Base-by-base conservation (phyloP, 2,888 invertebrate species). In the Yponomeuta malinellus region DNA sequence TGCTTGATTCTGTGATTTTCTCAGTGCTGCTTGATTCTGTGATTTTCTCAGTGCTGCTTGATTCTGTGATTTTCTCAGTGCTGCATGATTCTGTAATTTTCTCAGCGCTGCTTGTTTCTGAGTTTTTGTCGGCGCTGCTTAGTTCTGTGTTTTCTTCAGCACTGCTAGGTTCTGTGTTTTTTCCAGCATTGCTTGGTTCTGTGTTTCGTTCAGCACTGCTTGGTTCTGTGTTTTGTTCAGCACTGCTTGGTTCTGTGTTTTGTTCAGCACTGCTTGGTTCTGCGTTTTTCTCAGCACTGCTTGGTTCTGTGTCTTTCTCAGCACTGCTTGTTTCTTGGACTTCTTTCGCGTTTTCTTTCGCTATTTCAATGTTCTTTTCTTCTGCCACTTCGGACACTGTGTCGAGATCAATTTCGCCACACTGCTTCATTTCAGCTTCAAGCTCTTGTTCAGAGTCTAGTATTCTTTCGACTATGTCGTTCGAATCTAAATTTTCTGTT, bases 381-480 rank as follows among this genome's bases (percentile, higher is more conserved):
- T 77, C 78, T 63, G 76, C 72, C 64, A 73, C 75, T 72, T 72
- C 78, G 76, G 69, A 73, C 71, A 75, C 76, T 72, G 71, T 73
- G 73, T 71, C 73, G 15, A 59, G 52, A 29, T 70, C 72, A 59
- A 79, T 81, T 72, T 84, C 83, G 63, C 78, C 82, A 72, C 75
- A 79, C 66, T 85, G 76, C 75, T 89, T 87, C 78, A 82, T 83
- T 59, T 59, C 52, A 1, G 52, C 43, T 81, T 86, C 85, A 71
- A 88, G 78, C 78, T 88, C 88, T 74, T 84, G 76, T 81, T 90
- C 91, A 2, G 84, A 77, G 72, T 90, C 90, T 73, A 90, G 78
- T 79, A 90, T 89, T 76, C 85, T 81, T 68, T 91, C 90, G 63
- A 90, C 88, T 72, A 89, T 87, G 73, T 89, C 89, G 75, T 83